These are phyloP conservation scores for Cantharis lateralis DNA, from an alignment of 2,888 invertebrate species.

Conservation along the genomic window DNA sequence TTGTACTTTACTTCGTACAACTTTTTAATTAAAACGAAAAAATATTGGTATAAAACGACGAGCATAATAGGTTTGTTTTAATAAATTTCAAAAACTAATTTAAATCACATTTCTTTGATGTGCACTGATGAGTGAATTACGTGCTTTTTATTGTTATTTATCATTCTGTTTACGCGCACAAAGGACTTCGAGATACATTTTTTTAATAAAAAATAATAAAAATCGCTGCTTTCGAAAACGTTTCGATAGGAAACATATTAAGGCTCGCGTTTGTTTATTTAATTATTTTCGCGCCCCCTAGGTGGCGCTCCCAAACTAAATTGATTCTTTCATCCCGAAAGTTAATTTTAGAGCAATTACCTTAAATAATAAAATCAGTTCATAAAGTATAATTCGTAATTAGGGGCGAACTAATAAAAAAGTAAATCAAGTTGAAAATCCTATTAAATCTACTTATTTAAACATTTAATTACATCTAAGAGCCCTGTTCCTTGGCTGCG, in stretches of 20 bases:
- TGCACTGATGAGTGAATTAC: constrained; percentile 16
- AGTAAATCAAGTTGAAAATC: constrained; percentile 47
- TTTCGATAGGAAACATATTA: background rate
- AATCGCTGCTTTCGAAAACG: background rate
- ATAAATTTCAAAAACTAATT: constrained; percentile 15
- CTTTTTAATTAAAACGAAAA: constrained; percentile 1
- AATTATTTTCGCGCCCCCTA: background rate
- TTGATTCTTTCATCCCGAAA: background rate
- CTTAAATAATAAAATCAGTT: constrained; percentile 36
- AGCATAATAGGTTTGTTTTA: constrained; percentile 7
- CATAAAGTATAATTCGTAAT: constrained; percentile 42
- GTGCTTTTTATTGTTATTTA: constrained; percentile 11
- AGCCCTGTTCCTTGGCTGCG: constrained; percentile 35
- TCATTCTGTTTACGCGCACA: background rate
- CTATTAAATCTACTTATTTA: constrained; percentile 48
- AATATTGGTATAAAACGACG: background rate
- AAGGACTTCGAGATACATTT: background rate
- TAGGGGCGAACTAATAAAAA: constrained; percentile 39
- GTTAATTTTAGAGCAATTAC: constrained; percentile 22
- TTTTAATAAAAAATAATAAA: background rate
- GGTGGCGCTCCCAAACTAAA: background rate
- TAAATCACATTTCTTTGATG: constrained; percentile 16
- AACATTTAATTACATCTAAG: constrained; percentile 48
- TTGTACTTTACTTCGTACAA: background rate
- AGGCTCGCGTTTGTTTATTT: background rate